phyloP scores from a whole-genome alignment of 1,140 invertebrate species.

The Chionoecetes opilio region DNA sequence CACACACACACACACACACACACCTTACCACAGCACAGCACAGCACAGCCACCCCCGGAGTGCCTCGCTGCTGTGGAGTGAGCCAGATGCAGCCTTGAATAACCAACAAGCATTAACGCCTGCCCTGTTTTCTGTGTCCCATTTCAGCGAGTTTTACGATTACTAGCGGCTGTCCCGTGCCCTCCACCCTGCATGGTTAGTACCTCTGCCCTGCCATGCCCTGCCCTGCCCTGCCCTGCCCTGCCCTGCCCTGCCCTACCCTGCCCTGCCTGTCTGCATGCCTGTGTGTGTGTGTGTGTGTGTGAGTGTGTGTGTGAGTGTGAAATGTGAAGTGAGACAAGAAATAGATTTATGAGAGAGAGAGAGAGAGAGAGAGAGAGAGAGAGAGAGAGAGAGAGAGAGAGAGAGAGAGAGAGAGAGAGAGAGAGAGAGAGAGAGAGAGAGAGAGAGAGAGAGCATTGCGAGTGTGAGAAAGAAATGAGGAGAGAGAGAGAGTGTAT shows the following conservation, averaged over 20 bases:
- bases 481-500: not conserved
- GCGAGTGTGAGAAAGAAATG: too few species aligned
- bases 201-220: slow-evolving; percentile 49
- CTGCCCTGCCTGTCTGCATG: not conserved
- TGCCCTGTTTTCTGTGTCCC: not conserved
- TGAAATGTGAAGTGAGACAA: not conserved
- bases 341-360: not conserved
- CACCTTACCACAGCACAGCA: too few species aligned
- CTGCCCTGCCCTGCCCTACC: not conserved
- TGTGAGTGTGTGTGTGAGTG: slow-evolving; percentile 32
- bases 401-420: too few species aligned
- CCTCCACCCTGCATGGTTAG: slow-evolving; percentile 74
- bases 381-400: too few species aligned
- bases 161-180: slow-evolving; percentile 64
- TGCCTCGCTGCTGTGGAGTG: too few species aligned
- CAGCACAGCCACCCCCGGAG: too few species aligned
- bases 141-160: slow-evolving; percentile 77
- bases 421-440: too few species aligned
- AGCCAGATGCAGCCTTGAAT: too few species aligned
- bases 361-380: not conserved
- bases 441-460: too few species aligned
- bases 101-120: too few species aligned
- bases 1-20: too few species aligned
- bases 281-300: slow-evolving; percentile 25
- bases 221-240: slow-evolving; percentile 39